Base-by-base conservation (phyloP, 2,113 vertebrate genomes). In the Aegotheles bennettii region DNA sequence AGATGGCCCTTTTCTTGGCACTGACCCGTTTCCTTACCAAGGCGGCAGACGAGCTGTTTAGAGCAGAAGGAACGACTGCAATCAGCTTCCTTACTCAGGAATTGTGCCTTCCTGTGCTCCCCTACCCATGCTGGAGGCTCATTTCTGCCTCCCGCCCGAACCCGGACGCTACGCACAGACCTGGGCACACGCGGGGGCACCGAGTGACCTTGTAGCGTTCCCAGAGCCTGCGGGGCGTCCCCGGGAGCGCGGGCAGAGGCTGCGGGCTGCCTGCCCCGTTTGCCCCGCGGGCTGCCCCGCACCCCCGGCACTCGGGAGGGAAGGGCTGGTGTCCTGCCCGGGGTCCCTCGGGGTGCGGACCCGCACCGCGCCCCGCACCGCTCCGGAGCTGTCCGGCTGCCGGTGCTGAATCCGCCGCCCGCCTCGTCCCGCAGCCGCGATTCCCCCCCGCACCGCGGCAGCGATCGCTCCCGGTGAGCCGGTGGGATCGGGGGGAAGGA, bases 351-450 rank as follows among this genome's bases (percentile, higher is more conserved):
- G 38, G 48, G n/a, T 16, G 73, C 50, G 61, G 24, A 2, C n/a
- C 3, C n/a, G 78, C 96, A 88, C 96, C 93, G 56, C 80, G 45
- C 56, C 91, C 88, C n/a, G 17, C 88, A 85, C n/a, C 65, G 47
- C 36, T 24, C 64, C 71, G 11, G 29, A 38, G 33, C 81, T 92
- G 71, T 69, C 71, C 89, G 48, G 29, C n/a, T 9, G 10, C 74
- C 61, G 84, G 31, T 53, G 73, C 88, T 61, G 36, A 26, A 59
- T 24, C 56, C 33, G 81, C 96, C 89, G 70, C 74, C 68, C 90
- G 43, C 59, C 48, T 42, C 75, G 56, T 77, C 33, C 86, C 47
- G 86, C 92, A 57, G 84, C 71, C 89, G 89, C 91, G 93, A 89
- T 82, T 54, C 57, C 61, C 60, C 67, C 4, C 5, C 73, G 1